A percentile compares a stretch with the other conserved stretches of the same genome.
Conservation (phyloP, 2,797 vertebrate species). For the Alosa sapidissima region DNA sequence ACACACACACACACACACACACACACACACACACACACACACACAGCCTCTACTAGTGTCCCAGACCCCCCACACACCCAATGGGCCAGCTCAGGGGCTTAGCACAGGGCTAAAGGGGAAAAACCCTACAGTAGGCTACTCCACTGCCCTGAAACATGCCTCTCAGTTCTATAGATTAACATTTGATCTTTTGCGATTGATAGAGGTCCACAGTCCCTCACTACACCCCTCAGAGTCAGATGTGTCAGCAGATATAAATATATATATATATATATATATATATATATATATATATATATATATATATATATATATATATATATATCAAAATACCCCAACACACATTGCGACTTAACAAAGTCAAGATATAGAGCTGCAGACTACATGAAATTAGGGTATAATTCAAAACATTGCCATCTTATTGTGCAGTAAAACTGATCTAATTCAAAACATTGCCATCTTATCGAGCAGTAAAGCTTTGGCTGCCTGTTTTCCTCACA, state of each 20-base stretch:
- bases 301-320: too few species aligned
- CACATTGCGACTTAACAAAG: too few species aligned
- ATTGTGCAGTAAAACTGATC: not conserved
- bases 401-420: not conserved
- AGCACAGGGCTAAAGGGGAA: not conserved
- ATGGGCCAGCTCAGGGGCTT: not conserved
- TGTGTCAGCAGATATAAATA: not conserved
- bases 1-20: constrained; percentile 5
- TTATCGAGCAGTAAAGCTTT: not conserved
- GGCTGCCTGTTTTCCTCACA: not conserved
- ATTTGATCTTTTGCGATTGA: too few species aligned
- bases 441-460: too few species aligned
- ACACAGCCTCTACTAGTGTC: not conserved
- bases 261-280: not conserved
- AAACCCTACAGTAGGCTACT: not conserved
- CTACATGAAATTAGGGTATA: not conserved
- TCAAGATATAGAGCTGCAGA: too few species aligned
- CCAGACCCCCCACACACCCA: not conserved
- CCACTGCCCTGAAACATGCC: not conserved
- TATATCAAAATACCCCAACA: too few species aligned
- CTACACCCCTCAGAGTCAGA: too few species aligned
- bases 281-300: too few species aligned
- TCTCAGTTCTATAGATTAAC: not conserved
- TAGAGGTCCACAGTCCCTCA: too few species aligned
- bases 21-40: not conserved